Base-by-base conservation (phyloP, 2,113 vertebrate species). In the Nematolebias whitei region DNA sequence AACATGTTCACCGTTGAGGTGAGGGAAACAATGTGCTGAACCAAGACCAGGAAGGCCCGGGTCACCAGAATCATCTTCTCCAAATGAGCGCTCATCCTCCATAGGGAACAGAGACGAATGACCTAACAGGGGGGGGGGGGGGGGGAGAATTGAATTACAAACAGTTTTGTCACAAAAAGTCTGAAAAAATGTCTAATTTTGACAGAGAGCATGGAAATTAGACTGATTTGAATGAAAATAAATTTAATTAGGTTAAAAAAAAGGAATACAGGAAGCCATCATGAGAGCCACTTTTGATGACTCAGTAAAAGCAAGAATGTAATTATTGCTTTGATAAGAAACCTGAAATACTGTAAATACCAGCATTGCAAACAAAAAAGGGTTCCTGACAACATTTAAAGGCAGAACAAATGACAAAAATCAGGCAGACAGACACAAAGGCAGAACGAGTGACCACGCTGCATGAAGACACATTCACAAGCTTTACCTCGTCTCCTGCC, bases 401-500 rank as follows among this genome's bases (percentile, higher is more conserved):
- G 8, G 8, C 18, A 14, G 11, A 19, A 29, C 12, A 12, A 1
- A 59, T 9, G 12, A 13, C 15, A 13, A 51, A 41, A 45, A 63
- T 55, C 66, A 72, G 70, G 66, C 59, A 85, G 63, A 85, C 62
- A 84, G 69, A 79, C 62, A 60, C 35, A 71, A 26, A 79, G 22
- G 56, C 63, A 62, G 64, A 69, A 73, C 29, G 76, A 49, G 68
- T 26, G 44, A 40, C n/a, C 40, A 26, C 16, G 18, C 7, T 26
- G 16, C 9, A 18, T 12, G 14, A 68, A 60, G 26, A 78, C 62
- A 80, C 55, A 72, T 57, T 76, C 62, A 74, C 51, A 74, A 66
- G 70, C 40, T 78, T 98, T 98, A 99, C 98, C 98, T 98, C 97
- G 95, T 94, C 97, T 95, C 93, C 98, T 95, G 93, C 97, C 97